Base-by-base conservation (phyloP, 2,888 invertebrate species). In the Rutpela maculata region DNA sequence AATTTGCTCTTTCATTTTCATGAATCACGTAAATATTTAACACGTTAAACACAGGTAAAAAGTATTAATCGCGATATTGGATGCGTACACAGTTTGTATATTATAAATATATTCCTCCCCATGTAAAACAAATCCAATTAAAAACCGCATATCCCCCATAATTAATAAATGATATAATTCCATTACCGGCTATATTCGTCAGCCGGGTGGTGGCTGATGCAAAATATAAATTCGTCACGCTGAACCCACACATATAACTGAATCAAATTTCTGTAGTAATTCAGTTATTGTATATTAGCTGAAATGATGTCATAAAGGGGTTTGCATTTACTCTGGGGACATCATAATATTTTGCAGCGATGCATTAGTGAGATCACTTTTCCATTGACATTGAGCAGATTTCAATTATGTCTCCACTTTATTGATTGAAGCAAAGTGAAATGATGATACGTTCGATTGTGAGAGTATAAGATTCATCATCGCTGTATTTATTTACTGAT, bases 141-240 rank as follows among this genome's bases (percentile, higher is more conserved):
- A 80, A 83, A 79, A 76, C 72, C 74, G 73, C 82, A 77, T 79
- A 82, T 81, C 84, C 85, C 84, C 84, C 78, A 80, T 86, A 83
- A 86, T 86, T 87, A 86, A 85, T 87, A 85, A 87, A 86, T 83
- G 85, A 84, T 84, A 84, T 85, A 85, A 87, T 86, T 85, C 75
- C 80, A 85, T 87, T 86, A 86, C 84, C 78, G 84, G 82, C 72
- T 77, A 82, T 83, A 83, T 82, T 84, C 81, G 80, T 82, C 82
- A 77, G 82, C 77, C 80, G 78, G 22, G 26, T 17, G 76, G 77
- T 76, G 77, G 79, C 76, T 77, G 85, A 86, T 85, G 85, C 84
- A 87, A 87, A 88, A 86, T 87, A 87, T 85, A 85, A 87, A 86
- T 86, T 85, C 88, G 88, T 88, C 87, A 88, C 87, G 87, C 84